Percentiles rank a stretch among this genome's conserved stretches.
These are phyloP conservation scores for Callocephalon fimbriatum DNA, from an alignment of 2,113 vertebrate genomes.

Conservation along the genomic window DNA sequence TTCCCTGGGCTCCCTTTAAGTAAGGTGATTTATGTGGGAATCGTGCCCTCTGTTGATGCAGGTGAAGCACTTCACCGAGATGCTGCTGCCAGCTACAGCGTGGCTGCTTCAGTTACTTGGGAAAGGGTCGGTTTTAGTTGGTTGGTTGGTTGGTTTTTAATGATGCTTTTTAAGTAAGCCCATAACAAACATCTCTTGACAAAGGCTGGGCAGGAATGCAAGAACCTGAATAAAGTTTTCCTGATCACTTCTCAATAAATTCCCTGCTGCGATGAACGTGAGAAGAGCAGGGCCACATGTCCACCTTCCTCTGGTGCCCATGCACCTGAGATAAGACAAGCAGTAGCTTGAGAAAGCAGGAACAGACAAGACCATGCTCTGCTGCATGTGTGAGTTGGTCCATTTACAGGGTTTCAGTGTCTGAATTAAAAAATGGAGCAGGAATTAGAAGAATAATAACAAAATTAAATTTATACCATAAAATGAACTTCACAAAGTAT, in stretches of 20 bases:
- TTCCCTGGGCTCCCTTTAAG: neutral
- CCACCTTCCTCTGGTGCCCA: neutral
- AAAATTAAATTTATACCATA: neutral
- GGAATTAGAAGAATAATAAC: neutral
- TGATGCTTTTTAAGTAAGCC: neutral
- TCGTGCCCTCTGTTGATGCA: neutral
- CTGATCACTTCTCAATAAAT: neutral
- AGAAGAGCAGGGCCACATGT: rapidly evolving
- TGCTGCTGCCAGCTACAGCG: rapidly evolving
- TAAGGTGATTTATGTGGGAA: neutral
- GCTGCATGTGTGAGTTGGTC: rapidly evolving
- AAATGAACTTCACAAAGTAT: neutral
- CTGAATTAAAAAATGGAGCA: rapidly evolving
- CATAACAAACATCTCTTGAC: neutral
- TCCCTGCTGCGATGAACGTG: rapidly evolving
- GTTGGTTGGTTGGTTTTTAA: neutral
- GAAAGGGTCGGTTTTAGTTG: neutral
- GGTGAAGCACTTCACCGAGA: neutral
- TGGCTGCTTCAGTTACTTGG: neutral
- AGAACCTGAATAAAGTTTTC: neutral
- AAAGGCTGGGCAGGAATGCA: neutral
- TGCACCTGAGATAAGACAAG: neutral
- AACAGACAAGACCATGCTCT: rapidly evolving
- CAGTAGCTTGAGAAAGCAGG: neutral
- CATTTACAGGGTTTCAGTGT: neutral